Evolutionary conservation across 1,140 invertebrate species (phyloP), one percentile per base, ranked within the genome.

Genomic region (Drosophila kurseongensis): DNA sequence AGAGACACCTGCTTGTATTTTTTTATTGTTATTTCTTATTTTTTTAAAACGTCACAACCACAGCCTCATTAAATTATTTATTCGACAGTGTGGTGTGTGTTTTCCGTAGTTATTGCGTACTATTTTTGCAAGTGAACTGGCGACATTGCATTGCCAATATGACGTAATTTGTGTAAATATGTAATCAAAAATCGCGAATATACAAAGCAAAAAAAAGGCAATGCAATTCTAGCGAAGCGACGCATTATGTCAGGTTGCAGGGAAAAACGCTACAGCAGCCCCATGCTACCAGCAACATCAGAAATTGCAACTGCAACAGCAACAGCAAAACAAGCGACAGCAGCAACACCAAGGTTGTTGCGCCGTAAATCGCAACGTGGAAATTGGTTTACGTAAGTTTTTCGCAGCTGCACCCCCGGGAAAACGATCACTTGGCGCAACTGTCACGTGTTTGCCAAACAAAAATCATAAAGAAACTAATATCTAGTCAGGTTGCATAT

Each of bases 321-420:
- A 55, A 29, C 47, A 65, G 8, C 42, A 9, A 38, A 35, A 16
- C 76, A 67, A 41, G 38, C 71, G 18, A 29, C 71, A 35, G 27
- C 59, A 50, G 35, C 72, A 74, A 40, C 78, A 57, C 77, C 77
- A 58, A 71, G 68, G 29, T 58, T 90, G 42, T 63, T 72, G 51
- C 84, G 80, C 57, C 82, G 77, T 60, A 91, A 91, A 78, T 85
- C 86, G 68, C 82, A 91, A 79, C 83, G 90, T 78, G 90, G 90
- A 82, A 91, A 91, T 91, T 91, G 90, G 90, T 90, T 91, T 91
- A 91, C 90, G 90, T 91, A 91, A 91, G 90, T 91, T 66, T 75
- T 50, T 72, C 58, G 76, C 61, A 63, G 55, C 72, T 67, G 38
- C 73, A 75, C 48, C 51, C 55, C 48, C 72, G 44, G 60, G 36